Evolutionary conservation across 2,888 invertebrate genomes (phyloP), one percentile per base, ranked within the genome.

Genomic region (Amblyteles armatorius): DNA sequence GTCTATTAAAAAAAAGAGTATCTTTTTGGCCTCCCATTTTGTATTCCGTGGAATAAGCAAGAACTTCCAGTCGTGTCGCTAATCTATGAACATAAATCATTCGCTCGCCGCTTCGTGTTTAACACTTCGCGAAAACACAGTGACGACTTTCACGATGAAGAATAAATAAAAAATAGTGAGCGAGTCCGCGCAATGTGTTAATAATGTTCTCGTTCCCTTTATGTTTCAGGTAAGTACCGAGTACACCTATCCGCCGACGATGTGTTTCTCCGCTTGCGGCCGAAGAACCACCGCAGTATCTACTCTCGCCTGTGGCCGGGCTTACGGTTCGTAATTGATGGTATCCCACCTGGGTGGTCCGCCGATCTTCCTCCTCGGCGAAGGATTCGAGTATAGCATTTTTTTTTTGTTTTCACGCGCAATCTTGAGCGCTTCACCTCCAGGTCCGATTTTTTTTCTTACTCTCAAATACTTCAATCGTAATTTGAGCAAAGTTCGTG

Each of bases 151-250:
- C 36, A 72, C 33, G 19, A 22, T 7, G 65, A 63, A 74, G 11
- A 13, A 33, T 19, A 84, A 48, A 50, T 29, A 6, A 50, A 50
- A 7, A 22, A 16, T 60, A n/a, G 3, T 22, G 2, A 71, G 40
- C 69, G 36, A 52, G 36, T 80, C 57, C 40, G 48, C 52, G 33
- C 67, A 52, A 78, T 50, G 68, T 50, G 68, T 55, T 36, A 36
- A 36, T 84, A 78, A 84, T 60, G 50, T 83, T 73, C 13, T 80
- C 52, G 44, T 78, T 84, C 33, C 67, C 60, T 86, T 82, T 76
- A 55, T 44, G 13, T 86, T 87, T 77, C 86, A 86, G 86, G 86
- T 86, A 87, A 65, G 87, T 87, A 86, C 84, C 80, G 81, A 85
- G 71, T 74, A 78, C 85, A 85, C 84, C 82, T 81, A 80, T 36